These are phyloP conservation scores for Bombus confusus DNA, from an alignment of 1,140 invertebrate genomes.

Conservation along the genomic window DNA sequence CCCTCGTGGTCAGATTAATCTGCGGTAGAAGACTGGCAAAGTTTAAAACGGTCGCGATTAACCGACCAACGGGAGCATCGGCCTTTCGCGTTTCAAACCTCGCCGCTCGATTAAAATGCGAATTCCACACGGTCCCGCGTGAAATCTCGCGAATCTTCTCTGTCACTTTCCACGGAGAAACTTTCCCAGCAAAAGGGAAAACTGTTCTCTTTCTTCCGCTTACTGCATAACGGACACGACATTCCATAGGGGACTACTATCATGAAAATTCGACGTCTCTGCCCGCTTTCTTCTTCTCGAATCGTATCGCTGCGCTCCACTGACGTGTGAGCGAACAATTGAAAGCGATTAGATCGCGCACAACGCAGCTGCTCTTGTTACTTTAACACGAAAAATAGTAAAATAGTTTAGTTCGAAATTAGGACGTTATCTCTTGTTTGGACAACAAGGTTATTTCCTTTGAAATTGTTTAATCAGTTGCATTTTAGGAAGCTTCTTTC, in stretches of 20 bases:
- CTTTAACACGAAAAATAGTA: not conserved
- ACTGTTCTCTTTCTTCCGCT: not conserved
- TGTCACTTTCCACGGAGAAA: not conserved
- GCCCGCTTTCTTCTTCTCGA: not conserved
- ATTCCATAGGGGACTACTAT: not conserved
- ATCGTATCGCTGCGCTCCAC: not conserved
- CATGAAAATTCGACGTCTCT: not conserved
- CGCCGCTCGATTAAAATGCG: slow-evolving; percentile 32
- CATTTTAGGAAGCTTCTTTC: no score
- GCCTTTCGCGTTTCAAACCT: slow-evolving; percentile 21
- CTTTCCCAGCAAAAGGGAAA: not conserved
- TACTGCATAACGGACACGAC: not conserved
- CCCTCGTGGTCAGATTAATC: slow-evolving; percentile 35
- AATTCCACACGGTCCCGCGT: slow-evolving; percentile 19
- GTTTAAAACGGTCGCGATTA: slow-evolving; percentile 46
- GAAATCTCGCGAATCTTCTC: slow-evolving; percentile 11
- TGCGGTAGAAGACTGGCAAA: slow-evolving; percentile 23
- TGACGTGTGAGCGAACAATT: not conserved
- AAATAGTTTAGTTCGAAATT: not conserved
- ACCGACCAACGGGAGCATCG: slow-evolving; percentile 28
- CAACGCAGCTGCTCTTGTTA: not conserved
- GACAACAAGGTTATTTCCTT: no score
- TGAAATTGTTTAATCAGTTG: no score
- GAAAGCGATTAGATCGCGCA: not conserved
- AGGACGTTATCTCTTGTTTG: no score